phyloP scores from a whole-genome alignment of 2,888 invertebrate genomes.

The Ephialtes manifestator region DNA sequence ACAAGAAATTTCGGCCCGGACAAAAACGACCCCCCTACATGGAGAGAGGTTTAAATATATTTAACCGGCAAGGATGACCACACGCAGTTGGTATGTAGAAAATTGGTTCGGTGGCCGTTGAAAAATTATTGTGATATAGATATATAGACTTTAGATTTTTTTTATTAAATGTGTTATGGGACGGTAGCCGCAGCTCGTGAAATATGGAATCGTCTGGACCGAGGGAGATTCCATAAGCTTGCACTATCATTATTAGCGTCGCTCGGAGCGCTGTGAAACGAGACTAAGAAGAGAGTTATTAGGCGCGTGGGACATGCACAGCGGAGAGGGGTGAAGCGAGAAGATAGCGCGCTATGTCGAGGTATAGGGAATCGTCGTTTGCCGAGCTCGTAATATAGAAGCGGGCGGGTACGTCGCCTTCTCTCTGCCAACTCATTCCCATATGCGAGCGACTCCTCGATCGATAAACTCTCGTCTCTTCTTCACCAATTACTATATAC shows the following conservation, averaged over 20 bases:
- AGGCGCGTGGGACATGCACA: slow-evolving; percentile 8
- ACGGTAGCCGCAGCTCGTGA: background rate
- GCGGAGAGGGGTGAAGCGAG: slow-evolving; percentile 5
- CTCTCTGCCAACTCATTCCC: slow-evolving; percentile 39
- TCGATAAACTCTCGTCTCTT: slow-evolving; percentile 42
- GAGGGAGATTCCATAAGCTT: slow-evolving; percentile 17
- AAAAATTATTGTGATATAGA: too few relatives aligned
- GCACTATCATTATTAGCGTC: slow-evolving; percentile 26
- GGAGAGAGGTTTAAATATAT: too few relatives aligned
- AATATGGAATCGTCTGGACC: slow-evolving; percentile 20
- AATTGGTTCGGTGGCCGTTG: too few relatives aligned
- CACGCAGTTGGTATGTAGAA: too few relatives aligned
- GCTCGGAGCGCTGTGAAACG: background rate
- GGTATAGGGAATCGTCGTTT: slow-evolving; percentile 9
- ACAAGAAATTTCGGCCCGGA: too few relatives aligned
- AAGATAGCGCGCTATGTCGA: background rate
- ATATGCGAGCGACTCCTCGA: slow-evolving; percentile 40
- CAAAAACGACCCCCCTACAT: too few relatives aligned
- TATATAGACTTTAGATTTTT: too few relatives aligned
- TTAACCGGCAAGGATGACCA: too few relatives aligned
- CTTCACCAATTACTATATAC: slow-evolving; percentile 21
- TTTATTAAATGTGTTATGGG: too few relatives aligned
- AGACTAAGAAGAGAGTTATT: slow-evolving; percentile 27
- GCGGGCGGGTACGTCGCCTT: slow-evolving; percentile 28
- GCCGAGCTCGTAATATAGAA: slow-evolving; percentile 4